Evolutionary conservation across 2,113 vertebrate genomes (phyloP), one percentile per base, ranked within the genome.

Genomic region (Macquaria australasica): DNA sequence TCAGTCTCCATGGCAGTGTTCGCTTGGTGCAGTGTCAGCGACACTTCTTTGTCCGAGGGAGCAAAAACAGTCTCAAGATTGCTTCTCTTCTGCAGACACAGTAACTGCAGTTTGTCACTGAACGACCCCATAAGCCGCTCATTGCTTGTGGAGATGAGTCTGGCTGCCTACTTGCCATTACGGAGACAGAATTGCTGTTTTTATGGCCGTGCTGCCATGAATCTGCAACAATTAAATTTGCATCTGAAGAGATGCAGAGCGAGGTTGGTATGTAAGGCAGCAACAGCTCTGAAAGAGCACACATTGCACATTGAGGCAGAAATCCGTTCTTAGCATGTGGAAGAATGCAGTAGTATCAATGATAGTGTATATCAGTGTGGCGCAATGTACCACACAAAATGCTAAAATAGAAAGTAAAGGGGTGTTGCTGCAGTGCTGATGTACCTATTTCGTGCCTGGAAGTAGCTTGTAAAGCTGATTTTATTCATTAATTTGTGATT

Each of bases 31-130:
- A 91, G 85, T 73, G 77, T 89, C 88, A 91, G 87, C 82, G 76
- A 84, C 79, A 64, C 76, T 41, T 84, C 89, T 92, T 93, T 91
- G 90, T 94, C 85, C 88, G 73, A 67, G 77, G 25, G 75, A 84
- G 83, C 64, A 83, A 39, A 79, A 76, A 60, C 16, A 81, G n/a
- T 60, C 75, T 82, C 51, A 34, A 73, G 81, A 88, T 80, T 64
- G 87, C 86, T 55, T 75, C 84, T 82, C 83, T 45, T 76, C 31
- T 63, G 86, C 81, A 88, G 82, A 82, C 82, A 85, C 82, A 81
- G 75, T 77, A 75, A 81, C 84, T 88, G 86, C 90, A 90, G 79
- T 67, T 89, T 84, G 79, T 37, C 77, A 81, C 84, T 62, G 68
- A 77, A 85, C 56, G 83, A 86, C 80, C 84, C 58, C 79, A 62